A percentile compares a stretch with the other conserved stretches of the same genome.
phyloP scores from a whole-genome alignment of 2,888 invertebrate species.

The Tinea trinotella region DNA sequence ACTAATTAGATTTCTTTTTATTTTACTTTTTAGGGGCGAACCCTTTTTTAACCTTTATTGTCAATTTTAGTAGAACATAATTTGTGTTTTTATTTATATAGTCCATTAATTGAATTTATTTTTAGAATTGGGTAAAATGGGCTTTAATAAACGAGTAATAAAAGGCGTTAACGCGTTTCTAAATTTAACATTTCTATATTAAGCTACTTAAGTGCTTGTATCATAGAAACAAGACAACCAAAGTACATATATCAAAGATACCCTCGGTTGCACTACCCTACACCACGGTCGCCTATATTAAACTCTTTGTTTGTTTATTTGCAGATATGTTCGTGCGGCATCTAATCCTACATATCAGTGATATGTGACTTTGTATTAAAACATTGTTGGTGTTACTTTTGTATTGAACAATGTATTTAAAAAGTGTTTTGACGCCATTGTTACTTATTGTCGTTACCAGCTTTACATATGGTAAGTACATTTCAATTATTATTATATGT shows the following conservation, averaged over 20 bases:
- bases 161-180: too few species aligned
- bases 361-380: too few species aligned
- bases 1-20: conserved; percentile 11
- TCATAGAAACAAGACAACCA: too few species aligned
- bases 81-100: not conserved
- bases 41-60: conserved; percentile 1
- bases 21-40: not conserved
- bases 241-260: too few species aligned
- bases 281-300: too few species aligned
- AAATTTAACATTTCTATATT: too few species aligned
- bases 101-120: not conserved
- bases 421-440: not conserved
- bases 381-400: not conserved
- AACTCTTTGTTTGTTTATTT: too few species aligned
- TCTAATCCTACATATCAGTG: too few species aligned
- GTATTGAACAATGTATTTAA: not conserved
- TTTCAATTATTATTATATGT: not conserved
- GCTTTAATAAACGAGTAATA: too few species aligned
- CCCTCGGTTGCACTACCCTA: too few species aligned
- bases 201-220: too few species aligned
- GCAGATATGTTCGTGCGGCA: not conserved
- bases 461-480: conserved; percentile 1
- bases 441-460: not conserved
- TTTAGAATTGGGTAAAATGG: too few species aligned
- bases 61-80: not conserved